Conservation (phyloP, 2,888 invertebrate species). For the Augochlorella aurata region DNA sequence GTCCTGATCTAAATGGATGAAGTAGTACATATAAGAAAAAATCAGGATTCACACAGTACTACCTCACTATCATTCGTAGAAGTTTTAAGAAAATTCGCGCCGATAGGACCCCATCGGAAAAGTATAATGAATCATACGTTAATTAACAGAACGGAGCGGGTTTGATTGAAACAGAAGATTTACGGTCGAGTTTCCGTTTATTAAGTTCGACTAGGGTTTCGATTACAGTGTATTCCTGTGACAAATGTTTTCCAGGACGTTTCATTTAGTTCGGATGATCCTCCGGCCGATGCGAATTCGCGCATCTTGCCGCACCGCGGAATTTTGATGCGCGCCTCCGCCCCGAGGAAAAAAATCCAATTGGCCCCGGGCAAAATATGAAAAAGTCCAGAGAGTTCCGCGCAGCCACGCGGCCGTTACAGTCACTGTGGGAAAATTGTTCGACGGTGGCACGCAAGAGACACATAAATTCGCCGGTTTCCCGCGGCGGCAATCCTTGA, state of each 20-base stretch:
- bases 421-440: slow-evolving; percentile 36
- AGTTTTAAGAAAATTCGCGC: too few species aligned
- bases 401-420: slow-evolving; percentile 4
- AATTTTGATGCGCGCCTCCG: slow-evolving; percentile 36
- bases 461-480: slow-evolving; percentile 45
- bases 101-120: too few species aligned
- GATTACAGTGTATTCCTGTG: too few species aligned
- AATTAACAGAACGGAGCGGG: too few species aligned
- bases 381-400: background rate
- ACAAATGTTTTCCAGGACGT: background rate
- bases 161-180: background rate
- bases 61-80: too few species aligned
- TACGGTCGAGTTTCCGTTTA: background rate
- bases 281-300: background rate
- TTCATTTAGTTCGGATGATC: background rate
- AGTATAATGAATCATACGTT: too few species aligned
- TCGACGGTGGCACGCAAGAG: slow-evolving; percentile 36
- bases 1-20: too few species aligned
- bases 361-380: slow-evolving; percentile 34
- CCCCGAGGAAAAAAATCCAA: slow-evolving; percentile 40
- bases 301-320: background rate
- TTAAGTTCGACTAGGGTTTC: background rate
- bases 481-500: slow-evolving; percentile 25
- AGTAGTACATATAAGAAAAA: too few species aligned
- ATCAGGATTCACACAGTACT: too few species aligned